Percentiles rank a stretch among this genome's conserved stretches.
phyloP scores from a whole-genome alignment of 2,113 vertebrate genomes.

The Pseudolaguvia tuberculata region DNA sequence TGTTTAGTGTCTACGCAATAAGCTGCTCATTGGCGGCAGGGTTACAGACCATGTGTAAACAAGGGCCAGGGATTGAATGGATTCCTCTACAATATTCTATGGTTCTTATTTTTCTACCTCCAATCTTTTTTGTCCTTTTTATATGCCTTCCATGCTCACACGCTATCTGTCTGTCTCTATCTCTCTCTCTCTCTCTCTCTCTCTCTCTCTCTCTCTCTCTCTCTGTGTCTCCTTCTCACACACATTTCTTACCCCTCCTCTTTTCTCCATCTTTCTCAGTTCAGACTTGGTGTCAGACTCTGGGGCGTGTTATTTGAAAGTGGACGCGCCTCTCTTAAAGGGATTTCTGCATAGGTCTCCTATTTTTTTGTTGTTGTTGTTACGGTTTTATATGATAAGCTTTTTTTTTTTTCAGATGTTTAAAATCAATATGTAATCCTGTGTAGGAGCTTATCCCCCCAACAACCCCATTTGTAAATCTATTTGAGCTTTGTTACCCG shows the following conservation, averaged over 20 bases:
- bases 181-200: background rate
- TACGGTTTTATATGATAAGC: constrained; percentile 99
- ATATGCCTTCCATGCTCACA: constrained; percentile 68
- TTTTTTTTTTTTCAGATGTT: constrained; percentile 87
- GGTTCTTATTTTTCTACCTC: constrained; percentile 78
- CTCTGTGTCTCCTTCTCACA: constrained; percentile 5
- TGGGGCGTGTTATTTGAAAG: constrained; percentile 81
- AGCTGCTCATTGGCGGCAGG: constrained; percentile 26
- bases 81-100: constrained; percentile 61
- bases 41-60: constrained; percentile 33
- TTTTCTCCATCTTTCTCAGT: constrained; percentile 59
- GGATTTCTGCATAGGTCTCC: constrained; percentile 98
- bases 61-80: constrained; percentile 27
- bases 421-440: constrained; percentile 99
- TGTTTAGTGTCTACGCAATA: too few relatives aligned
- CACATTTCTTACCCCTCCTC: constrained; percentile 25
- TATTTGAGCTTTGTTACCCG: constrained; percentile 99
- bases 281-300: constrained; percentile 72
- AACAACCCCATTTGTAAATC: constrained; percentile 99
- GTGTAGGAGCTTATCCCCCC: constrained; percentile 99
- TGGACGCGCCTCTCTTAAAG: constrained; percentile 87
- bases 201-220: too few relatives aligned
- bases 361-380: constrained; percentile 82
- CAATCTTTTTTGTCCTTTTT: constrained; percentile 78
- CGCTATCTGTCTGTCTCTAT: background rate